These are phyloP conservation scores for Agonopterix heracliana DNA, from an alignment of 2,888 invertebrate genomes.

Conservation along the genomic window DNA sequence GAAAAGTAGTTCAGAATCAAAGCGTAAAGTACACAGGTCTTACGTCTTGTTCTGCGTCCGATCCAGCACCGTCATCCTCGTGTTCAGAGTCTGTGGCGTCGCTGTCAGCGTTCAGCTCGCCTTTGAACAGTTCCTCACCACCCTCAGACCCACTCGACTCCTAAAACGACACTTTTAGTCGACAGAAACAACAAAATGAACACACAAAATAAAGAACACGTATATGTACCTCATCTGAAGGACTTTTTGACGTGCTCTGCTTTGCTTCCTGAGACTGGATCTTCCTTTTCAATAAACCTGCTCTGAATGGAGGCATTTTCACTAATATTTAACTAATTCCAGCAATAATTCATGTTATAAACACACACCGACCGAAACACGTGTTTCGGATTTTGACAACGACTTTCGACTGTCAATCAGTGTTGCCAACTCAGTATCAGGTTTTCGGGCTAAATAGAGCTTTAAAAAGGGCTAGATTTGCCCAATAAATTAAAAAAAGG, in stretches of 20 bases:
- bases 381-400: neutral
- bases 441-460: too few species aligned
- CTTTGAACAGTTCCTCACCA: slow-evolving; percentile 35
- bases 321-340: neutral
- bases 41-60: slow-evolving; percentile 65
- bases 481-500: too few species aligned
- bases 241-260: slow-evolving; percentile 14
- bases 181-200: neutral
- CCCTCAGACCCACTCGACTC: slow-evolving; percentile 26
- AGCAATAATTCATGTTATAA: neutral
- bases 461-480: too few species aligned
- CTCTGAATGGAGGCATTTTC: slow-evolving; percentile 61
- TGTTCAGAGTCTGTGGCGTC: slow-evolving; percentile 57
- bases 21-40: slow-evolving; percentile 15
- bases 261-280: slow-evolving; percentile 23
- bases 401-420: neutral
- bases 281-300: slow-evolving; percentile 58
- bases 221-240: slow-evolving; percentile 20
- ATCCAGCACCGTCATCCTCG: slow-evolving; percentile 58
- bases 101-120: slow-evolving; percentile 36
- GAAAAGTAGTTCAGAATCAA: too few species aligned
- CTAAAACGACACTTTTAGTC: slow-evolving; percentile 6
- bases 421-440: too few species aligned
- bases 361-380: neutral
- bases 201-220: neutral